Base-by-base conservation (phyloP, 2,888 invertebrate species). In the Stenolophus ochropezus region DNA sequence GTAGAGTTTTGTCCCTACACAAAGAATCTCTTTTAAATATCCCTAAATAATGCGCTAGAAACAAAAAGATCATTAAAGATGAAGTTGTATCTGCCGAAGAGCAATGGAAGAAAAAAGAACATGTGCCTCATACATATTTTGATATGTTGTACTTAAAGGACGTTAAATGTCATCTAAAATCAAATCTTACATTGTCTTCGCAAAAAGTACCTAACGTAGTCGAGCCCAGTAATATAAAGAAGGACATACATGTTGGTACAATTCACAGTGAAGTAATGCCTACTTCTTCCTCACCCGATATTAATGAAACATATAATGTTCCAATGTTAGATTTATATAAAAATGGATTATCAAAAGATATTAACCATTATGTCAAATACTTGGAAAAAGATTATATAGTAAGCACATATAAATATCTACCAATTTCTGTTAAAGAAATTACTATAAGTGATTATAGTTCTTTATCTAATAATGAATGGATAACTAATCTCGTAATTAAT, bases 21-120 rank as follows among this genome's bases (percentile, higher is more conserved):
- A 65, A 65, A 4, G 65, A 65, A 14, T n/a, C 25, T 23, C 23
- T 3, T 65, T 65, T 65, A 65, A 25, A 25, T 8, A 65, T 65
- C 5, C 4, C 5, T 8, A 65, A 23, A 14, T 11, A 5, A 23
- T 65, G 65, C 25, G 65, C 25, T 6, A 65, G 65, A 6, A 65
- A 65, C 5, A 23, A 65, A 23, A 4, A 25, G 5, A 65, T 21
- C 11, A 6, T 21, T 3, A 23, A 8, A 25, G 27, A 65, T 21
- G 56, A 65, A 25, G 65, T 27, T 5, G 27, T 11, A 65, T 11
- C 25, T 4, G 25, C 23, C 4, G 65, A 65, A 65, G 65, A 23
- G 14, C 5, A 20, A 14, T 65, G 65, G 23, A 8, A 25, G 25
- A 65, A 65, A 65, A 65, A 14, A n/a, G 20, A 56, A 56, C 18